Conservation (phyloP, 2,113 vertebrate genomes). For the Sinocyclocheilus rhinocerous region DNA sequence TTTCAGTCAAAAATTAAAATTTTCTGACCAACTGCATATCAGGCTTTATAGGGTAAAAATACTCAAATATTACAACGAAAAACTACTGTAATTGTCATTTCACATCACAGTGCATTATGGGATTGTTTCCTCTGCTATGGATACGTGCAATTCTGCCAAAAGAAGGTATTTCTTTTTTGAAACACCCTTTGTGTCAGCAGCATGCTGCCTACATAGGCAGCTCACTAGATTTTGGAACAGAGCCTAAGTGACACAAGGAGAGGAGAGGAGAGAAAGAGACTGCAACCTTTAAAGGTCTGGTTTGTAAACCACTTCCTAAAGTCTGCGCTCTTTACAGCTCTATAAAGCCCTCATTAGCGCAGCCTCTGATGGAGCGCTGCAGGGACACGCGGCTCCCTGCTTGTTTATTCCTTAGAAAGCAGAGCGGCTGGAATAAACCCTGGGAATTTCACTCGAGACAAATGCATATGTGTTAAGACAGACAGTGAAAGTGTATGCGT, state of each 20-base stretch:
- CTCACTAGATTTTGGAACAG: background rate
- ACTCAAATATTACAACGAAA: no score
- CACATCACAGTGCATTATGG: background rate
- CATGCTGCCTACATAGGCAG: background rate
- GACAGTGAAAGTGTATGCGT: slow-evolving; percentile 14
- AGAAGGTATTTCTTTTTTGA: background rate
- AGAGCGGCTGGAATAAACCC: slow-evolving; percentile 37
- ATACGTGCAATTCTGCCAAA: background rate
- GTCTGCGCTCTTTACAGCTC: slow-evolving; percentile 59
- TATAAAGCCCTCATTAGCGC: slow-evolving; percentile 62
- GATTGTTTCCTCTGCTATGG: background rate
- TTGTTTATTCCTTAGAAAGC: slow-evolving; percentile 59
- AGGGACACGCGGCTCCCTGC: slow-evolving; percentile 53
- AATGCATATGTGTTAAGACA: background rate
- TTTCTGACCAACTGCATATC: no score
- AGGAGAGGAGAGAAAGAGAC: background rate
- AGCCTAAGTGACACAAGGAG: background rate
- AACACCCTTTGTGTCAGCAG: background rate
- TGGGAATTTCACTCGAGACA: slow-evolving; percentile 39
- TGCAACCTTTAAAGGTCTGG: slow-evolving; percentile 55
- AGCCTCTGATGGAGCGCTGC: slow-evolving; percentile 48
- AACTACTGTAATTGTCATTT: background rate
- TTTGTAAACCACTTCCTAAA: slow-evolving; percentile 65
- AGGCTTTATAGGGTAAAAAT: no score
- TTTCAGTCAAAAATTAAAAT: no score